Evolutionary conservation across 2,113 vertebrate species (phyloP), one percentile per base, ranked within the genome.

Genomic region (Ptychochromis oligacanthus): DNA sequence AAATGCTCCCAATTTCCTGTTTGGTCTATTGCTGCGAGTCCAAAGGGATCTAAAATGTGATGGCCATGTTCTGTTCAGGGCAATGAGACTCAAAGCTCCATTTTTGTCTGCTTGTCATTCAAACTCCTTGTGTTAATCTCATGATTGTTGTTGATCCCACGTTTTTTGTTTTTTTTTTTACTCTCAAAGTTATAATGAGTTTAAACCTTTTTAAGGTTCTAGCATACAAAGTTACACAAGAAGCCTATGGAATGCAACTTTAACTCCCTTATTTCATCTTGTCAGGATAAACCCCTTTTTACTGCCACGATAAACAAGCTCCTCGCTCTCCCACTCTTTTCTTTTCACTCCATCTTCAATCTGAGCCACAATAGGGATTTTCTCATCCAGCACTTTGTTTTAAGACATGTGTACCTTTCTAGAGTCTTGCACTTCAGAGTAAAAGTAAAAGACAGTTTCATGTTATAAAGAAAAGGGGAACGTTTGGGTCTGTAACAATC

Each of bases 1-100:
- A 83, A 93, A 89, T 92, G 85, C 90, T 90, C 92, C 87, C 83
- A 90, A 91, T 93, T 95, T 95, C 95, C 95, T 96, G 95, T 94
- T 95, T 92, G 84, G 93, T 93, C 92, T 95, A 77, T 84, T 74
- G 65, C 43, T 59, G 56, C 12, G 59, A 87, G 83, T 84, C 79
- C 75, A 88, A 87, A 89, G 56, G 75, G 88, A 88, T 24, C 58
- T 64, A n/a, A 87, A 89, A 89, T 54, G 82, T 62, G 65, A 91
- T 54, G 80, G 75, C 81, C 59, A 38, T 38, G 70, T 81, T 85
- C 75, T 79, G 80, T 40, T 82, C 34, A 72, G 77, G 58, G 79
- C 77, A 65, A 61, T 2, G 31, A 84, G 81, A 89, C 87, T 84
- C 81, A 82, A 82, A 77, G 61, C 74, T 81, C 57, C 67, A 49